Conservation (phyloP, 2,888 invertebrate genomes). For the Nysson spinosus region DNA sequence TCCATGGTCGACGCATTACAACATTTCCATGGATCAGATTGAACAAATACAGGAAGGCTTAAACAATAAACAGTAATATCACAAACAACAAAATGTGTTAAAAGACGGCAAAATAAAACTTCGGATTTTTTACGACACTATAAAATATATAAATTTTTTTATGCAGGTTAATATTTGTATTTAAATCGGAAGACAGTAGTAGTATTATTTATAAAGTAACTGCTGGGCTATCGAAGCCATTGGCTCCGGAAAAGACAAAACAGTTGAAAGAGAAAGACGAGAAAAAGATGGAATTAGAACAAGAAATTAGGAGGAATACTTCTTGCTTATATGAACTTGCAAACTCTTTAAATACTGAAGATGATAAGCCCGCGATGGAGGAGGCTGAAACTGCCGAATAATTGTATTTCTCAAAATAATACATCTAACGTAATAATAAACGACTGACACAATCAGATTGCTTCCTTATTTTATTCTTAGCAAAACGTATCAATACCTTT, state of each 20-base stretch:
- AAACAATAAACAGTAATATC: constrained; percentile 55
- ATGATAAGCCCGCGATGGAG: constrained; percentile 11
- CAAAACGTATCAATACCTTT: no score
- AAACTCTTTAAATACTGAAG: constrained; percentile 45
- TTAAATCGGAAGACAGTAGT: constrained; percentile 72
- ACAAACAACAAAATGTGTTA: no score
- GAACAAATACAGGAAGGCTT: constrained; percentile 76
- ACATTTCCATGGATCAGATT: constrained; percentile 74
- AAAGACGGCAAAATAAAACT: no score
- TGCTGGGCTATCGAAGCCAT: constrained; percentile 69
- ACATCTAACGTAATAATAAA: no score
- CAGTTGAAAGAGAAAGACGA: constrained; percentile 62
- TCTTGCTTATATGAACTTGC: constrained; percentile 72
- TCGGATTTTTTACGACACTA: background rate
- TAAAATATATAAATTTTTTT: no score
- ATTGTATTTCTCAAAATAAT: background rate
- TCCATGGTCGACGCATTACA: constrained; percentile 74
- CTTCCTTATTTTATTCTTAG: no score
- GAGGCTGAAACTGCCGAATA: background rate
- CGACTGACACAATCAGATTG: no score
- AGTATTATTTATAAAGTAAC: constrained; percentile 70
- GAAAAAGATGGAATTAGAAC: constrained; percentile 64
- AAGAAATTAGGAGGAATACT: constrained; percentile 69
- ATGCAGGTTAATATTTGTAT: constrained; percentile 72
- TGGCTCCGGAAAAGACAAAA: constrained; percentile 64